Evolutionary conservation across 2,797 vertebrate species (phyloP), one percentile per base, ranked within the genome.

Genomic region (Jordanella pulchra): DNA sequence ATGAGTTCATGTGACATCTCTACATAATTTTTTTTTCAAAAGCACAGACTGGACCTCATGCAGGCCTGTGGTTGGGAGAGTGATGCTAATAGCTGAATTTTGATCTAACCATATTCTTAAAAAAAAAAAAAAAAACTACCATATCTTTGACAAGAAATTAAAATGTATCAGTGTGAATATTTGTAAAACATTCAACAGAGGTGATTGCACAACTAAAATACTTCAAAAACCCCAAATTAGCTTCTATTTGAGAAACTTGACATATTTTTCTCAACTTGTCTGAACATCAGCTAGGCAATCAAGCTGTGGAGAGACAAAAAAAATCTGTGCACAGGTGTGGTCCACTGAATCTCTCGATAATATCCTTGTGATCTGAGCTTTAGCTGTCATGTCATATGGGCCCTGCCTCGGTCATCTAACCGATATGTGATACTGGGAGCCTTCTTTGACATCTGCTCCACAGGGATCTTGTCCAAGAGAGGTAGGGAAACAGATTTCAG

Each of bases 401-500:
- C 70, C 84, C 85, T 90, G 89, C 91, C 89, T 92, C 90, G 88
- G 89, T 92, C 89, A 88, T 92, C 86, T 84, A 73, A 80, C 84
- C 78, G 92, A 93, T 81, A 90, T 66, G 79, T 83, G 88, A 93
- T 92, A 91, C 90, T 75, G 75, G 88, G 76, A 84, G 87, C 84
- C 81, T 82, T 90, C 84, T 87, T 83, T 55, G 42, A 76, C 60
- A 69, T 82, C 79, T 77, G 84, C 83, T 90, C 78, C 84, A 72
- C 28, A 3, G 89, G 80, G 76, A 85, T 76, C 79, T 89, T 87
- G 77, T 82, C 77, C 66, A 94, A 92, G 94, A 93, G 92, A 92
- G 93, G 91, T 54, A 64, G 71, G 80, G 72, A 86, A 82, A 88
- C 93, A 94, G 95, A 95, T 93, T 91, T 93, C 89, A 91, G 92